Evolutionary conservation across 2,113 vertebrate genomes (phyloP).

Genomic region (Macroglossus sobrinus): DNA sequence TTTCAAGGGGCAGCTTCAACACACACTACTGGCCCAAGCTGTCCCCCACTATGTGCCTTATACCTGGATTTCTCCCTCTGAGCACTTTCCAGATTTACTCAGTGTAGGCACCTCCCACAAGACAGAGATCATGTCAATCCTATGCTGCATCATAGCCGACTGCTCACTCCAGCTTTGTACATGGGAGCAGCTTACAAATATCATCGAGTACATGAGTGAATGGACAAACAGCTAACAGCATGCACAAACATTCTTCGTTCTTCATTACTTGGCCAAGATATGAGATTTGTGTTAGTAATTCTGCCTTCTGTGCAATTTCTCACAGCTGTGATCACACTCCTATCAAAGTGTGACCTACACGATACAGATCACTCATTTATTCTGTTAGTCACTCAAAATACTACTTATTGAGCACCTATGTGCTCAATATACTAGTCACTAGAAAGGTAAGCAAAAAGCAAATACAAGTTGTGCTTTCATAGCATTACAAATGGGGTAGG

Average conservation of each 20-base stretch:
- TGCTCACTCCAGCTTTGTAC: background rate
- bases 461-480: background rate
- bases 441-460: background rate
- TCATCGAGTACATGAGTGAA: rapidly evolving
- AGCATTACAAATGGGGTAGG: background rate
- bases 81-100: background rate
- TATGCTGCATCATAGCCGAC: background rate
- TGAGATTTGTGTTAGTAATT: background rate
- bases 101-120: background rate
- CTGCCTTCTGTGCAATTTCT: background rate
- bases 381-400: background rate
- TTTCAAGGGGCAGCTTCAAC: background rate
- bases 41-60: no score
- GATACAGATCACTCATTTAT: background rate
- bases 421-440: background rate
- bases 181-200: background rate
- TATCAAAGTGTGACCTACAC: background rate
- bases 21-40: background rate
- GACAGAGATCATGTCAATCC: background rate
- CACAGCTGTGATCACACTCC: background rate
- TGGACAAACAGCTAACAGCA: background rate
- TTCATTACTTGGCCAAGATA: background rate
- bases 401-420: background rate
- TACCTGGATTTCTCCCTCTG: background rate
- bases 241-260: background rate